Conservation (phyloP, 2,113 vertebrate genomes). For the Rhea americana region DNA sequence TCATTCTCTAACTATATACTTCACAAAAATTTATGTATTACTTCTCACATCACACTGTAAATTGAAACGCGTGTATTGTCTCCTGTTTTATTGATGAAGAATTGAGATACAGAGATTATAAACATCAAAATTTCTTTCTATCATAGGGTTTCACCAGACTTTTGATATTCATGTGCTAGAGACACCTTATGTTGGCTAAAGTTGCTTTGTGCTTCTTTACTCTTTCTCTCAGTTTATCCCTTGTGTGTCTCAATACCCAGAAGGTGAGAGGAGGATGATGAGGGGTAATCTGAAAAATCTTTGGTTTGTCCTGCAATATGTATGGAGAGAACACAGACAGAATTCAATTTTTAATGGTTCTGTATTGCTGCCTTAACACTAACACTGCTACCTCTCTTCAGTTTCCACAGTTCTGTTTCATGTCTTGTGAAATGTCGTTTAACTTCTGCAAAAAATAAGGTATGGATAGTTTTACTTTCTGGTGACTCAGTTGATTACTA, state of each 20-base stretch:
- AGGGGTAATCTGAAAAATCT: not conserved
- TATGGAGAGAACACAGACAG: not conserved
- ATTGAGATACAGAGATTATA: not conserved
- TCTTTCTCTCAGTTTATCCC: not conserved
- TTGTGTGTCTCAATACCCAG: not conserved
- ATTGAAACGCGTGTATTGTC: not conserved
- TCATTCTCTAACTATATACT: fast-evolving
- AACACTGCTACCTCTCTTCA: not conserved
- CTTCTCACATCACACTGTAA: not conserved
- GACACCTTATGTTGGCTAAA: not conserved
- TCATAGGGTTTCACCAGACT: not conserved
- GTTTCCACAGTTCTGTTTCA: not conserved
- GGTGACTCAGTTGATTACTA: not conserved
- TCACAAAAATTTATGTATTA: not conserved
- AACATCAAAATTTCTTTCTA: not conserved
- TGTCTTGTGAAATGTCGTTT: not conserved
- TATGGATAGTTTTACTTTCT: not conserved
- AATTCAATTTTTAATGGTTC: not conserved
- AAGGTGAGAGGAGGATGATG: not conserved
- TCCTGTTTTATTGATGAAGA: not conserved
- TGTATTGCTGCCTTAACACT: not conserved
- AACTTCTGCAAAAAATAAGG: not conserved
- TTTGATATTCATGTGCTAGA: not conserved
- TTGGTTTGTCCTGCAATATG: not conserved
- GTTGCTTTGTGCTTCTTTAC: not conserved